Evolutionary conservation across 2,888 invertebrate genomes (phyloP).

Genomic region (Pammene aurita): DNA sequence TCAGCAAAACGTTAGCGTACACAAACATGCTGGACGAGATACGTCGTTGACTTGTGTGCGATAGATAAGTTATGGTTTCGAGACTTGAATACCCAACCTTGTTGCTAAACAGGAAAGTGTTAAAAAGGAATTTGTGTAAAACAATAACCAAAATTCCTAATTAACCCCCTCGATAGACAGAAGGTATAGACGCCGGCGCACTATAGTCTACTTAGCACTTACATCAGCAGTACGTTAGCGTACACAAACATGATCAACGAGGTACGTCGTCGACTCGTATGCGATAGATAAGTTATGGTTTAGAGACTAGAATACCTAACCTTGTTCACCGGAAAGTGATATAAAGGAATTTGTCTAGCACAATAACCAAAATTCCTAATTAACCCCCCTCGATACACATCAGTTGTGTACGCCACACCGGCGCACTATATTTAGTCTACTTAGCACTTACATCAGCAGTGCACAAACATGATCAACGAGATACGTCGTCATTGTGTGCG

Average conservation of each 20-base stretch:
- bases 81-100: no score
- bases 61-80: no score
- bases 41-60: background rate
- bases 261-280: conserved; percentile 26
- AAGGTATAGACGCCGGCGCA: conserved; percentile 58
- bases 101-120: no score
- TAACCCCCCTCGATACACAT: conserved; percentile 51
- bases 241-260: conserved; percentile 59
- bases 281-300: conserved; percentile 18
- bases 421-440: conserved; percentile 59
- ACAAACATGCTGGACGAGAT: no score
- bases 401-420: conserved; percentile 57
- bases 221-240: conserved; percentile 64
- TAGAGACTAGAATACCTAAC: conserved; percentile 4
- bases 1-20: conserved; percentile 54
- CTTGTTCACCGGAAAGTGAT: no score
- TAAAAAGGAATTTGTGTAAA: background rate
- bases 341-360: background rate
- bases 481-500: conserved; percentile 28
- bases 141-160: conserved; percentile 16
- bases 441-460: conserved; percentile 69
- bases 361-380: conserved; percentile 21
- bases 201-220: conserved; percentile 68
- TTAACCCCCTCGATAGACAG: conserved; percentile 50
- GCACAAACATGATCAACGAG: conserved; percentile 57